Evolutionary conservation across 2,797 vertebrate genomes (phyloP).

Genomic region (Coregonus sp.): DNA sequence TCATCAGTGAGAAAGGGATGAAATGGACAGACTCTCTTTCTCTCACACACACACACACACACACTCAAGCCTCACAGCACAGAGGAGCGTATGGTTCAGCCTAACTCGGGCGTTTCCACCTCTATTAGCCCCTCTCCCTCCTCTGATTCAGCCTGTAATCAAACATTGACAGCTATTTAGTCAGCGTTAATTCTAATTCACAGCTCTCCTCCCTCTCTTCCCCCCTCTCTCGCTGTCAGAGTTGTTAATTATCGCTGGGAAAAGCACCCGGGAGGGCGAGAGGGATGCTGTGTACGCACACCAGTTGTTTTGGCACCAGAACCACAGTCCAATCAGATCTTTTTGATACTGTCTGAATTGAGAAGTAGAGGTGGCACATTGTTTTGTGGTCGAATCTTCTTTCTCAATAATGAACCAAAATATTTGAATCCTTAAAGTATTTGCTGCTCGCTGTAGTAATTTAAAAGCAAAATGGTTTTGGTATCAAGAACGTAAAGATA

Average conservation of each 20-base stretch:
- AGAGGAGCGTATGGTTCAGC: conserved; percentile 50
- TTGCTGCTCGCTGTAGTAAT: neutral
- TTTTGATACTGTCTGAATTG: conserved; percentile 56
- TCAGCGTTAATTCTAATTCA: conserved; percentile 89
- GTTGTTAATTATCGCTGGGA: conserved; percentile 83
- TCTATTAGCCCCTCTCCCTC: conserved; percentile 75
- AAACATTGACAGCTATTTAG: conserved; percentile 85
- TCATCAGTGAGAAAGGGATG: conserved; percentile 39
- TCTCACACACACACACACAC: neutral
- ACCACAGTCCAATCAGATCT: conserved; percentile 32
- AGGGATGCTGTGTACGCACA: conserved; percentile 51
- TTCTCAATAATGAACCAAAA: neutral
- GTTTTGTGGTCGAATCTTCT: neutral
- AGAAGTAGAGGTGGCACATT: conserved; percentile 30
- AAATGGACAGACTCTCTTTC: conserved; percentile 34
- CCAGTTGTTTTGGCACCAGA: conserved; percentile 38
- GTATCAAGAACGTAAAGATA: neutral
- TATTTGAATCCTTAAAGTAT: neutral
- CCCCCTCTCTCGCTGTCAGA: conserved; percentile 55
- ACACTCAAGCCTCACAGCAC: conserved; percentile 19
- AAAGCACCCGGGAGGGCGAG: conserved; percentile 69
- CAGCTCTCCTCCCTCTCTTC: conserved; percentile 76
- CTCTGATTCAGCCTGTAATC: conserved; percentile 81
- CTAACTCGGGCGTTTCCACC: conserved; percentile 68
- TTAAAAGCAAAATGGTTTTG: neutral